Conservation (phyloP, 2,797 vertebrate genomes). For the Trematomus bernacchii region DNA sequence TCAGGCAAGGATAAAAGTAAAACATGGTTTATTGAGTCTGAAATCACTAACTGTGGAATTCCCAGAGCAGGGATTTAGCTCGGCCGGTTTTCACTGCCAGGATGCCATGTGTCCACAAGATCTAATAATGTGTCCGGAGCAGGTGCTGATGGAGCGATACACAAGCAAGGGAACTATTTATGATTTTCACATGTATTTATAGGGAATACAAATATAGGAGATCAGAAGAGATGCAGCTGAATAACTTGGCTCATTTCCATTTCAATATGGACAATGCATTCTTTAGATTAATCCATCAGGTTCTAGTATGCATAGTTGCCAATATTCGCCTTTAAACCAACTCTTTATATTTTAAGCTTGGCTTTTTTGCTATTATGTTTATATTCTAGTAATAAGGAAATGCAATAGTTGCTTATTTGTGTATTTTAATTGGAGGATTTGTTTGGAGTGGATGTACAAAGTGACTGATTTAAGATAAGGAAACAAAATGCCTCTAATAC, state of each 20-base stretch:
- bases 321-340: too few species aligned
- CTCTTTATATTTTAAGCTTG: too few species aligned
- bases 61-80: constrained; percentile 71
- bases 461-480: too few species aligned
- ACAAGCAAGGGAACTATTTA: constrained; percentile 52
- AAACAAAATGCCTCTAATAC: too few species aligned
- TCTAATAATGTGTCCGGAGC: constrained; percentile 59
- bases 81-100: constrained; percentile 58
- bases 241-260: background rate
- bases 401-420: too few species aligned
- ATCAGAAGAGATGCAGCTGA: background rate
- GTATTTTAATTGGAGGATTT: too few species aligned
- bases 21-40: constrained; percentile 80
- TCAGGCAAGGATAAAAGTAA: constrained; percentile 79
- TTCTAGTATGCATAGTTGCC: too few species aligned
- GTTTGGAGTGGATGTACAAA: too few species aligned
- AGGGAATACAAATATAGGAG: background rate
- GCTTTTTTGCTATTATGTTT: too few species aligned
- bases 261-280: too few species aligned
- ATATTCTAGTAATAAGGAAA: too few species aligned
- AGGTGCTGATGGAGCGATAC: constrained; percentile 64
- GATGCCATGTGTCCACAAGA: constrained; percentile 62
- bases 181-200: constrained; percentile 11
- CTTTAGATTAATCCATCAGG: too few species aligned
- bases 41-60: constrained; percentile 80